phyloP scores from a whole-genome alignment of 2,113 vertebrate species.

The Phalacrocorax aristotelis region DNA sequence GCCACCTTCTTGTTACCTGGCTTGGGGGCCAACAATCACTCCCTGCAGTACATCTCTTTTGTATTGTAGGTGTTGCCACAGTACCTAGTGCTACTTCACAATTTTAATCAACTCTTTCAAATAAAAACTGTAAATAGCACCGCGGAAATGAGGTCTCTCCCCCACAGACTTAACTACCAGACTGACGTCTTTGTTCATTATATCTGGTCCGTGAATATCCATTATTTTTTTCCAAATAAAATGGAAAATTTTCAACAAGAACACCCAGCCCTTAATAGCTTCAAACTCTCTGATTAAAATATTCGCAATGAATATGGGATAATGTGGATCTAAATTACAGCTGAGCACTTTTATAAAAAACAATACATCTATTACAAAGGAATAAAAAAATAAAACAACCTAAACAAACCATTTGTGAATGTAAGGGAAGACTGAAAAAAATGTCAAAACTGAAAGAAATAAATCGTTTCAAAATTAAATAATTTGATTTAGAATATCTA shows the following conservation, averaged over 20 bases:
- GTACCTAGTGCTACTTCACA: not conserved
- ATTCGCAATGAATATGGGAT: not conserved
- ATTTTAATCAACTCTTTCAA: not conserved
- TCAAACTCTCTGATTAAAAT: not conserved
- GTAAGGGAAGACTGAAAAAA: not conserved
- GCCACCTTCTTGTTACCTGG: not conserved
- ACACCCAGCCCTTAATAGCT: not conserved
- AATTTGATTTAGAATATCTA: not conserved
- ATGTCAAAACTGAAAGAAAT: not conserved
- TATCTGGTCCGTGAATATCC: not conserved
- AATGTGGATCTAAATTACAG: not conserved
- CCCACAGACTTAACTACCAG: not conserved
- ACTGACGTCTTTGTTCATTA: not conserved
- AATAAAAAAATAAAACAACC: not conserved
- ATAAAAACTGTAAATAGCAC: not conserved
- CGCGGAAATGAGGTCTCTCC: not conserved
- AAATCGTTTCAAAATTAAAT: not conserved
- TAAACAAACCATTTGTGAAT: not conserved
- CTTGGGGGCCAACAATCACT: not conserved
- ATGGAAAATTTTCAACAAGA: not conserved
- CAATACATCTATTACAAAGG: not conserved
- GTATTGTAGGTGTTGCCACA: not conserved
- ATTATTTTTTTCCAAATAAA: not conserved
- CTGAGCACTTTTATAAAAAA: not conserved
- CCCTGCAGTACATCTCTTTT: not conserved